Evolutionary conservation across 2,113 vertebrate species (phyloP).

Genomic region (Trochalopteron elliotii): DNA sequence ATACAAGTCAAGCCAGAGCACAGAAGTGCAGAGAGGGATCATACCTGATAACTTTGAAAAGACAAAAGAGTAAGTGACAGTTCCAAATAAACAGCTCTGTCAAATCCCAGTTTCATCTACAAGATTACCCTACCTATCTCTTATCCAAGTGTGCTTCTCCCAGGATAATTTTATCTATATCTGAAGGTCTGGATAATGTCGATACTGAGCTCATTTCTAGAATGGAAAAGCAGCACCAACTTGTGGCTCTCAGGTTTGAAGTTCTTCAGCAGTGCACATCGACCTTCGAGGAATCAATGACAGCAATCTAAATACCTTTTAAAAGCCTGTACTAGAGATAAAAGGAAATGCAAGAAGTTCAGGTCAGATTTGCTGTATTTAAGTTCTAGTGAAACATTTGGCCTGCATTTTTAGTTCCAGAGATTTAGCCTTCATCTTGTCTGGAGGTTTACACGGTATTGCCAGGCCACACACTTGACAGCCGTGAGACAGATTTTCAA

Average conservation of each 20-base stretch:
- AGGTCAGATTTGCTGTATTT: neutral
- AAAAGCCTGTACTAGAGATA: neutral
- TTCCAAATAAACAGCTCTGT: neutral
- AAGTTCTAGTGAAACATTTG: neutral
- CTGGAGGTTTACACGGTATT: neutral
- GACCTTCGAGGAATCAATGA: neutral
- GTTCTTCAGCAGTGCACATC: accelerated
- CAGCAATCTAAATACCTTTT: neutral
- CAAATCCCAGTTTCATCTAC: neutral
- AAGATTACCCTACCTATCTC: neutral
- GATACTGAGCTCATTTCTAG: neutral
- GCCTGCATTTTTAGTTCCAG: neutral
- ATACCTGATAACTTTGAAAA: neutral
- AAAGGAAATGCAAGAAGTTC: neutral
- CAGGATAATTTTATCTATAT: neutral
- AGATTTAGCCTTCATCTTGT: neutral
- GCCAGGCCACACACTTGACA: neutral
- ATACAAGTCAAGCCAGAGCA: neutral
- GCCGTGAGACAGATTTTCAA: neutral
- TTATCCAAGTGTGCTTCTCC: neutral
- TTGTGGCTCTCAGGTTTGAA: neutral
- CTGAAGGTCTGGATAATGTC: neutral
- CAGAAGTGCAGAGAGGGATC: neutral
- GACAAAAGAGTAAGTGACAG: neutral
- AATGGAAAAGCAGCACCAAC: neutral